Base-by-base conservation (phyloP, 2,888 invertebrate genomes). In the Thyatira batis region DNA sequence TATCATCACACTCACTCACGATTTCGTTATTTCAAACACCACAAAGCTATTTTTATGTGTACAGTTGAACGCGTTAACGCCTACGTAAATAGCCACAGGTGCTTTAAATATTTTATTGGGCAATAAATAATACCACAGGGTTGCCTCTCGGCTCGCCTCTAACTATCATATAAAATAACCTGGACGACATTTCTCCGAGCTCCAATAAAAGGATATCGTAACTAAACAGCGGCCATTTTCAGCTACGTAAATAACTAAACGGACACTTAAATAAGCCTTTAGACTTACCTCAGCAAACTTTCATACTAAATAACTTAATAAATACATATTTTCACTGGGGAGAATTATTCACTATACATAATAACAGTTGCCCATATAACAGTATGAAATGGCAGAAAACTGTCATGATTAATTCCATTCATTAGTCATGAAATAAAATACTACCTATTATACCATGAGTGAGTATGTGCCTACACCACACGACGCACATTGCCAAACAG, bases 61-160 rank as follows among this genome's bases (percentile, higher is more conserved):
- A 64, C 64, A 60, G 62, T 61, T 58, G 49, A 57, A 64, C 63
- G 65, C 64, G 60, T 72, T 63, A 48, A 71, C 70, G 68, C 68
- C 69, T 62, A 74, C 74, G 62, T 71, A 74, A 78, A 76, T 72
- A 78, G 74, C 72, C 79, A 63, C 81, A 82, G 85, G 84, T 84
- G 84, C 76, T 80, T 79, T 74, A 74, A 77, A 80, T 78, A 82
- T 82, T 85, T 84, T 82, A 83, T 78, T 59, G 78, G 65, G 58
- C 72, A 69, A 79, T 85, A 84, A 84, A 84, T 82, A 78, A 74
- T 71, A 74, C 39, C 61, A 63, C 65, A 58, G 58, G 63, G 67
- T 63, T 69, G 62, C 67, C 64, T 63, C 59, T 53, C 52, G 54
- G 60, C 58, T 61, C 63, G 54, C 58, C 54, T 68, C 63, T 61